These are phyloP conservation scores for Helogale parvula DNA, from an alignment of 2,113 vertebrate genomes.

Conservation along the genomic window DNA sequence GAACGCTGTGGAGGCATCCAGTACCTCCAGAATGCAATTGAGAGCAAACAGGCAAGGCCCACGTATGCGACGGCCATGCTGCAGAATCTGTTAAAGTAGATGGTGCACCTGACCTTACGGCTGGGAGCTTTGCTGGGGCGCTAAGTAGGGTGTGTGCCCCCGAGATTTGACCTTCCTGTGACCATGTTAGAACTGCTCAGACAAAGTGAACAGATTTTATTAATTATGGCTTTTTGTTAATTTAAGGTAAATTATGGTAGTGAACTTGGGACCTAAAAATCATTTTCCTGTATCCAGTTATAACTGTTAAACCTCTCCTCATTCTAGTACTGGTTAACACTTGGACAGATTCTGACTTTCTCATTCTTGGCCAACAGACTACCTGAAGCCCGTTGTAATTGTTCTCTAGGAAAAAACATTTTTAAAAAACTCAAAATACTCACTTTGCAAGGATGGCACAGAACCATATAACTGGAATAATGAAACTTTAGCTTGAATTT, in stretches of 20 bases:
- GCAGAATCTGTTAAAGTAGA: constrained; percentile 92
- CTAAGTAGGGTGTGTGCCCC: constrained; percentile 83
- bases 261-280: constrained; percentile 70
- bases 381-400: constrained; percentile 30
- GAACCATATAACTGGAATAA: constrained; percentile 84
- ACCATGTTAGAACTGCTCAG: constrained; percentile 82
- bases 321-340: not conserved
- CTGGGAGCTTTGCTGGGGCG: not conserved
- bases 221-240: constrained; percentile 84
- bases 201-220: constrained; percentile 85
- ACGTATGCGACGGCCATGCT: constrained; percentile 98
- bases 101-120: rapidly evolving
- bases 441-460: constrained; percentile 59
- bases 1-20: constrained; percentile 96
- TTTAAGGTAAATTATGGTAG: constrained; percentile 83
- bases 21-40: constrained; percentile 95
- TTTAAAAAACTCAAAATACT: constrained; percentile 45
- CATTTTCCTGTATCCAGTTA: constrained; percentile 72
- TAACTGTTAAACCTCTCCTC: constrained; percentile 31
- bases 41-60: constrained; percentile 94
- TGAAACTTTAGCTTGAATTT: constrained; percentile 89
- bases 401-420: constrained; percentile 43
- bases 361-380: constrained; percentile 51
- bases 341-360: constrained; percentile 53
- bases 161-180: constrained; percentile 70